These are phyloP conservation scores for Emydura subglobosa DNA, from an alignment of 2,113 vertebrate genomes.

Conservation along the genomic window DNA sequence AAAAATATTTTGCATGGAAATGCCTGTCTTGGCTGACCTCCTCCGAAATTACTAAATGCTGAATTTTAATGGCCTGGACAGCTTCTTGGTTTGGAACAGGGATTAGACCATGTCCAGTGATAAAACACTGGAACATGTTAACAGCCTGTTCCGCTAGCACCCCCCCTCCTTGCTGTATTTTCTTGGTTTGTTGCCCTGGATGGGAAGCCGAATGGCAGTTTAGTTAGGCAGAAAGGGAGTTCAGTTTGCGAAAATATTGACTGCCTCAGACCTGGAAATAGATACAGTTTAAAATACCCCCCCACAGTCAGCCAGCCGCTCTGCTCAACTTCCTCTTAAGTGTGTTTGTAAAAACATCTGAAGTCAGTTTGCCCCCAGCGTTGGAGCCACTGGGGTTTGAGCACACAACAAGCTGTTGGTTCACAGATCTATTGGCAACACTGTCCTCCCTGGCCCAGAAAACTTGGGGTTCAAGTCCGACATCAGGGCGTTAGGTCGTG, in stretches of 20 bases:
- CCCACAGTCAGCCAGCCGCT: not conserved
- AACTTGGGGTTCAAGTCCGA: not conserved
- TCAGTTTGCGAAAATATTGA: not conserved
- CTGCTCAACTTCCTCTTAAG: not conserved
- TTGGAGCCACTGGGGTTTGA: not conserved
- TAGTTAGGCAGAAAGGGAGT: not conserved
- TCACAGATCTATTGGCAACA: not conserved
- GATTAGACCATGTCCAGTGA: not conserved
- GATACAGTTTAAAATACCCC: not conserved
- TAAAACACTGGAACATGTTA: not conserved
- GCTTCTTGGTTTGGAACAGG: slow-evolving; percentile 64
- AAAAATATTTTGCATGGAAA: slow-evolving; percentile 54
- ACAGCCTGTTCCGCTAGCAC: not conserved
- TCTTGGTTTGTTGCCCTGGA: not conserved
- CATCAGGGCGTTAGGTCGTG: not conserved
- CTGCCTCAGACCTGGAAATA: not conserved
- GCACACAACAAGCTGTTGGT: too few species aligned
- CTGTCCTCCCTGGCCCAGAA: not conserved
- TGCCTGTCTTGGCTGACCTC: slow-evolving; percentile 69
- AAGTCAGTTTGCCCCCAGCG: not conserved
- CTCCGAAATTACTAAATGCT: not conserved
- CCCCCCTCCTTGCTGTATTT: not conserved
- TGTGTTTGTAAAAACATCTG: not conserved
- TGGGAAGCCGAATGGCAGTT: not conserved
- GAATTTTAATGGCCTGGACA: slow-evolving; percentile 66